phyloP scores from a whole-genome alignment of 2,113 vertebrate species.

The Abramis brama region DNA sequence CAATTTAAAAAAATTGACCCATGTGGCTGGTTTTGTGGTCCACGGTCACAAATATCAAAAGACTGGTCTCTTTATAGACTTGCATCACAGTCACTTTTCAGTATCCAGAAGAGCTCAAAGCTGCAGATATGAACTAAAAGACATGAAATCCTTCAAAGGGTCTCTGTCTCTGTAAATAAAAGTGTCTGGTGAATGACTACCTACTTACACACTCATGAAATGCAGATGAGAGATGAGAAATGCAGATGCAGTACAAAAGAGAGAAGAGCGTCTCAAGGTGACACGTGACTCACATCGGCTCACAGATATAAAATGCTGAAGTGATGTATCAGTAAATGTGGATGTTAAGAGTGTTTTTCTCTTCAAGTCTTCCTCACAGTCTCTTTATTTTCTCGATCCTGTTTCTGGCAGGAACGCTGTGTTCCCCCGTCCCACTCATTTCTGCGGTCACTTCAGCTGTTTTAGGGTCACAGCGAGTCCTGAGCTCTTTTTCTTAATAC shows the following conservation, averaged over 20 bases:
- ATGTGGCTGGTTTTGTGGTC: too few relatives aligned
- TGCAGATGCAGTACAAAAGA: neutral
- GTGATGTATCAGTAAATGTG: neutral
- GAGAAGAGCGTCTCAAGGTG: neutral
- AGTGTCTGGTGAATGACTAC: neutral
- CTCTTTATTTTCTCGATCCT: neutral
- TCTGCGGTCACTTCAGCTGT: neutral
- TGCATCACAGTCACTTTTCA: neutral
- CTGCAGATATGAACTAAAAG: neutral
- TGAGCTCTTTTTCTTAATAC: neutral
- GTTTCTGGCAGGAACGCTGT: constrained; percentile 4
- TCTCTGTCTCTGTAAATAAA: neutral
- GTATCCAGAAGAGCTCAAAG: neutral
- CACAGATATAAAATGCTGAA: neutral
- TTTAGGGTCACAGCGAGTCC: neutral
- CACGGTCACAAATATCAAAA: too few relatives aligned
- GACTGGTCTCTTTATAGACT: neutral
- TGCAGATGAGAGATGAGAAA: neutral
- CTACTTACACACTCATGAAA: neutral
- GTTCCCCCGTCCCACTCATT: neutral
- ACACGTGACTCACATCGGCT: neutral
- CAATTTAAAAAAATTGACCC: too few relatives aligned
- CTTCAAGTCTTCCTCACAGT: neutral
- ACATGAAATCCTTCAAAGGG: neutral
- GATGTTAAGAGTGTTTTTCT: neutral